phyloP scores from a whole-genome alignment of 2,888 invertebrate genomes.

The Tromatobia lineatoria region DNA sequence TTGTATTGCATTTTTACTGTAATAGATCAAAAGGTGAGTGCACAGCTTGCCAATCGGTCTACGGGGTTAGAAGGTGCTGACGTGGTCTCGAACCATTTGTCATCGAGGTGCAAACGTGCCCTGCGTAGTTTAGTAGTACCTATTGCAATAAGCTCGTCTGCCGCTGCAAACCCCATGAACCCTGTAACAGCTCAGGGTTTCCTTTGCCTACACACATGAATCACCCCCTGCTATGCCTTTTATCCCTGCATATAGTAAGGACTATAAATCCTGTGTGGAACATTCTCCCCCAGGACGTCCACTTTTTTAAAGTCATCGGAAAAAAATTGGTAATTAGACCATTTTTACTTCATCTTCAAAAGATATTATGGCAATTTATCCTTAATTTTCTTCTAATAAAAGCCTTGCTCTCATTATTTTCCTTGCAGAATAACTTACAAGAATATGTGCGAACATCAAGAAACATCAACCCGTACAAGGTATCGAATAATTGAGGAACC shows the following conservation, averaged over 20 bases:
- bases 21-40: not conserved
- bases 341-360: no score
- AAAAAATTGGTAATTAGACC: no score
- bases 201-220: constrained; percentile 47
- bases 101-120: constrained; percentile 45
- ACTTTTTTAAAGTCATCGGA: no score
- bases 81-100: constrained; percentile 29
- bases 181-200: constrained; percentile 12
- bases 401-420: no score
- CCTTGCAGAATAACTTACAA: no score
- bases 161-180: constrained; percentile 29
- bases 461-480: no score
- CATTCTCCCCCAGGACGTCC: no score
- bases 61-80: constrained; percentile 35
- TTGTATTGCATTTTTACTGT: not conserved
- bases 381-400: no score
- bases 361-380: no score
- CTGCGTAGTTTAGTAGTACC: not conserved
- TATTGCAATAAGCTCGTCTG: constrained; percentile 40
- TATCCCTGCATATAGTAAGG: not conserved
- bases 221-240: constrained; percentile 21
- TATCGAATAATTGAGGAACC: no score
- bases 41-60: not conserved
- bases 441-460: no score
- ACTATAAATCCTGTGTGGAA: not conserved